Conservation (phyloP, 1,140 invertebrate genomes). For the Melitaea cinxia region DNA sequence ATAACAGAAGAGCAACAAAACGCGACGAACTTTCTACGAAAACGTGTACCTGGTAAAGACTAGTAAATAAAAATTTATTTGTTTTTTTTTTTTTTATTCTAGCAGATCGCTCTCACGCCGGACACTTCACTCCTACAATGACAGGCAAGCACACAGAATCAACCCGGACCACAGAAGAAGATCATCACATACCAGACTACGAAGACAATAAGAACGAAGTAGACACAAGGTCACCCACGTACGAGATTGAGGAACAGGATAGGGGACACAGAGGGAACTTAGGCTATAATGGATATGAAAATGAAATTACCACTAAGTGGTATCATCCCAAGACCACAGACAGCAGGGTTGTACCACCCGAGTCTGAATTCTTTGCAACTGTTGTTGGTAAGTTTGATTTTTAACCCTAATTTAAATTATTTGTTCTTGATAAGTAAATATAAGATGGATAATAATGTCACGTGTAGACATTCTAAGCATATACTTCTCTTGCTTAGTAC, state of each 20-base stretch:
- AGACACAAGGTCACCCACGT: conserved; percentile 60
- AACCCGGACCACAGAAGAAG: conserved; percentile 64
- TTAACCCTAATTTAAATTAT: too few species aligned
- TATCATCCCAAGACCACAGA: conserved; percentile 61
- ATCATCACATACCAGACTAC: conserved; percentile 66
- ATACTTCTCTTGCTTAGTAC: too few species aligned
- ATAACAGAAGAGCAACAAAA: too few species aligned
- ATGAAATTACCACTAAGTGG: conserved; percentile 68
- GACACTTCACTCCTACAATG: conserved; percentile 62
- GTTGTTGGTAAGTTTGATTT: conserved; percentile 65
- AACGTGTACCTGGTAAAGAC: too few species aligned
- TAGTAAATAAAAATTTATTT: conserved; percentile 5
- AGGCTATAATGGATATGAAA: conserved; percentile 65
- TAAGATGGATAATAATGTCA: too few species aligned
- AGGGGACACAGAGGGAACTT: conserved; percentile 50
- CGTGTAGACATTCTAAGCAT: too few species aligned
- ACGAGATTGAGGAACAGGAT: conserved; percentile 51
- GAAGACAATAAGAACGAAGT: conserved; percentile 62
- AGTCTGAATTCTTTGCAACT: conserved; percentile 57
- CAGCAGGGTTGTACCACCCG: conserved; percentile 45
- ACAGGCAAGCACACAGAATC: conserved; percentile 51
- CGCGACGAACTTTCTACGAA: too few species aligned
- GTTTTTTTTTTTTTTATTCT: conserved; percentile 25
- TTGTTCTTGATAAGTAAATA: too few species aligned
- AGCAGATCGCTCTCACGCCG: conserved; percentile 62